Evolutionary conservation across 2,797 vertebrate species (phyloP).

Genomic region (Falco cherrug): DNA sequence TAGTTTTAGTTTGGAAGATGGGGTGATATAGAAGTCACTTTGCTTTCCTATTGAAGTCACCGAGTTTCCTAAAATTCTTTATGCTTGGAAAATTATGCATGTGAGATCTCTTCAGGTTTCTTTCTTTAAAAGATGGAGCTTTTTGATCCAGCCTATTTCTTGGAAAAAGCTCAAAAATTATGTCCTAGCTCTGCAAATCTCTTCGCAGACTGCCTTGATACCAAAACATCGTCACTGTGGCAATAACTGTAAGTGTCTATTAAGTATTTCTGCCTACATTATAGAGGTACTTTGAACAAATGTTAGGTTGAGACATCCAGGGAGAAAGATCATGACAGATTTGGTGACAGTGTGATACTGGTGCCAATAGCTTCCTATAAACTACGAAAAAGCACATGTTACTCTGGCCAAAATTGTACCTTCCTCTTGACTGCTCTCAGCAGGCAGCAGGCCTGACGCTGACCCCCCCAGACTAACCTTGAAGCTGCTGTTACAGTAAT

Average conservation of each 20-base stretch:
- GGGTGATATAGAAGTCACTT: background rate
- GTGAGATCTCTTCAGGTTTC: background rate
- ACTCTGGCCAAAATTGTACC: background rate
- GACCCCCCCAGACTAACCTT: background rate
- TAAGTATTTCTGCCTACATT: background rate
- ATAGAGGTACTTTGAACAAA: conserved; percentile 13
- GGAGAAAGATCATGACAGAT: background rate
- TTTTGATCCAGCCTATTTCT: background rate
- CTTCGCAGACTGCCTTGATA: background rate
- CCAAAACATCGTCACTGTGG: background rate
- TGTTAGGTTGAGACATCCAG: background rate
- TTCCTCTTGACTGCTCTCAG: background rate
- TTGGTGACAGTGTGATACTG: background rate
- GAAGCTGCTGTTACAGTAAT: background rate
- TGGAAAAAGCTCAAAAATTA: background rate
- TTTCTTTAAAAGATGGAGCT: background rate
- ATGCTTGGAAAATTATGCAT: background rate
- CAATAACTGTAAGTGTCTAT: background rate
- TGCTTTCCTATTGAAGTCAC: background rate
- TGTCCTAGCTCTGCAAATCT: background rate
- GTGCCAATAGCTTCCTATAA: conserved; percentile 13
- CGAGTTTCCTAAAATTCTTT: background rate
- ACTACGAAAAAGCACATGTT: conserved; percentile 23
- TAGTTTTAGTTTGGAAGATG: background rate
- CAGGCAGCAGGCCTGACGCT: background rate